phyloP scores from a whole-genome alignment of 2,797 vertebrate genomes.

The Danio aesculapii region DNA sequence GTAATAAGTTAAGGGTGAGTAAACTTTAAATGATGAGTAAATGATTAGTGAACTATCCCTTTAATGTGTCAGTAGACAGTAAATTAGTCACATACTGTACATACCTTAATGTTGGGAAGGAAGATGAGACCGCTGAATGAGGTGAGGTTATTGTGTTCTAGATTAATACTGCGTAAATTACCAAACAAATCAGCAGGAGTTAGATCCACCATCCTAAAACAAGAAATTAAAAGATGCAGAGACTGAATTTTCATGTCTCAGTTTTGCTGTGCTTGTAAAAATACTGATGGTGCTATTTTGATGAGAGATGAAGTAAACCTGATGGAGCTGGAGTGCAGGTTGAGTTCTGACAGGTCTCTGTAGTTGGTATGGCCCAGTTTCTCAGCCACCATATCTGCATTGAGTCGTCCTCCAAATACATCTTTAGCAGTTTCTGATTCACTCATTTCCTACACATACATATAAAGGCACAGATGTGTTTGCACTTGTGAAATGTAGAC shows the following conservation, averaged over 20 bases:
- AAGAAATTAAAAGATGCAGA: conserved; percentile 18
- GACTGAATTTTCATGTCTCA: neutral
- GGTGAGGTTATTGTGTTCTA: conserved; percentile 86
- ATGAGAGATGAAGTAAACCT: conserved; percentile 73
- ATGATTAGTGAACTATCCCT: too few relatives aligned
- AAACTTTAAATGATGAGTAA: too few relatives aligned
- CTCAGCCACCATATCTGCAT: conserved; percentile 87
- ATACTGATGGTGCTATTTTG: neutral
- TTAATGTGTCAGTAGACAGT: too few relatives aligned
- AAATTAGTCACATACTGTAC: neutral
- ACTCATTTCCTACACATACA: conserved; percentile 74
- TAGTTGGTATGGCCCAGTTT: conserved; percentile 87
- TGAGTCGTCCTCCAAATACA: conserved; percentile 86
- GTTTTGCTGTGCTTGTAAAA: neutral
- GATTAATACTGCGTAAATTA: conserved; percentile 79
- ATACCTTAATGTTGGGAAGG: conserved; percentile 84
- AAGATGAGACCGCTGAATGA: conserved; percentile 88
- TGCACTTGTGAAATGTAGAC: neutral
- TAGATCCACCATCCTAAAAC: conserved; percentile 81
- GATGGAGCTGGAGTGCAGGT: conserved; percentile 81
- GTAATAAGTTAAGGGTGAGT: too few relatives aligned
- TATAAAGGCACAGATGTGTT: conserved; percentile 56
- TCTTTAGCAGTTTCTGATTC: conserved; percentile 88
- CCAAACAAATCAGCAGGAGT: conserved; percentile 80
- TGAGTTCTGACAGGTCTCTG: conserved; percentile 80